These are phyloP conservation scores for Prolemur simus DNA, from an alignment of 2,113 vertebrate genomes.

Conservation along the genomic window DNA sequence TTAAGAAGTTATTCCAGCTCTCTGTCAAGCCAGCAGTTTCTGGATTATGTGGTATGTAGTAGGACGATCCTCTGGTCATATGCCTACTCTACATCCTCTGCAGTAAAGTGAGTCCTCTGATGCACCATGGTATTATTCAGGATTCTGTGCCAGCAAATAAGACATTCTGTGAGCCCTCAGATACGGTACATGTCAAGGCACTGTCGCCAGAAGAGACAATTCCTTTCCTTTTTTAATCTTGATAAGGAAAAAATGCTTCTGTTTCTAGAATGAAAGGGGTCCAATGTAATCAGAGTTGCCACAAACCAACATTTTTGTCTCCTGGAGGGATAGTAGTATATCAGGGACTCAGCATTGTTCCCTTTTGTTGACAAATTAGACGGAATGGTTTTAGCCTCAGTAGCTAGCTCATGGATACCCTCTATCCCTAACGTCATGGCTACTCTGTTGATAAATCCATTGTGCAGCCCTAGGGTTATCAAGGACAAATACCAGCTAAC, in stretches of 20 bases:
- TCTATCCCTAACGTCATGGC: background rate
- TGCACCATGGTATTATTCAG: background rate
- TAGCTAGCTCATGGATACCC: background rate
- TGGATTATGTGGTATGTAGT: background rate
- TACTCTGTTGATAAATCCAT: background rate
- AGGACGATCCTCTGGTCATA: background rate
- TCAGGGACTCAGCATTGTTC: background rate
- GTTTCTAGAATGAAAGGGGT: background rate
- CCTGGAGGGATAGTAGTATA: background rate
- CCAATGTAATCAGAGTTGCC: background rate
- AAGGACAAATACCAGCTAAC: background rate
- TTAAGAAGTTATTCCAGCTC: background rate
- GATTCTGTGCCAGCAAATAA: background rate
- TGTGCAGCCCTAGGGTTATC: background rate
- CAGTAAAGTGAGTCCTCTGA: background rate
- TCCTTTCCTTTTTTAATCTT: background rate
- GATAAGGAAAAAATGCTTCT: background rate
- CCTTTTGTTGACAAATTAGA: background rate
- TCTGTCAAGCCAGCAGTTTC: background rate
- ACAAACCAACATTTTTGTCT: background rate
- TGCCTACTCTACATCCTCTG: background rate
- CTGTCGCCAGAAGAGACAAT: background rate
- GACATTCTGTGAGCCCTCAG: background rate
- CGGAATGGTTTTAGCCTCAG: background rate
- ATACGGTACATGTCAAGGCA: background rate